Conservation (phyloP, 2,113 vertebrate genomes). For the Eurypyga helias region DNA sequence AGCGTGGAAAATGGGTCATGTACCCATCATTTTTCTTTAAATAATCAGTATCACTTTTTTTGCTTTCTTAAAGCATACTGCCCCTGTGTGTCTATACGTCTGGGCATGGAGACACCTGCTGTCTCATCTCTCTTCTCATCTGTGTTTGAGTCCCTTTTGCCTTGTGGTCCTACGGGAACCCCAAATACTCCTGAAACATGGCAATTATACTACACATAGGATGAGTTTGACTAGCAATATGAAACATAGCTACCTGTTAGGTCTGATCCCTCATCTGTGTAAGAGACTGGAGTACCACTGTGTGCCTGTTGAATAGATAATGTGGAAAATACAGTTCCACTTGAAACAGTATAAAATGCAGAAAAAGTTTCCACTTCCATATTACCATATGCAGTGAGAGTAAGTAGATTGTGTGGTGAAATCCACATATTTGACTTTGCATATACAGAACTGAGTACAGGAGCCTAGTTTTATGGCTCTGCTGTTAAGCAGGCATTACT, state of each 20-base stretch:
- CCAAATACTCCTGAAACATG: neutral
- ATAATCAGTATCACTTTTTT: neutral
- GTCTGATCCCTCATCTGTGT: neutral
- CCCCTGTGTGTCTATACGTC: neutral
- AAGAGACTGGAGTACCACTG: neutral
- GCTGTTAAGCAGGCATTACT: neutral
- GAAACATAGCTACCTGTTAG: neutral
- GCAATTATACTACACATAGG: neutral
- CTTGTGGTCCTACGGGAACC: neutral
- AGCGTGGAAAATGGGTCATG: neutral
- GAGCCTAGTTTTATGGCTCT: neutral
- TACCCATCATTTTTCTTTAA: neutral
- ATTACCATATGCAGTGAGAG: neutral
- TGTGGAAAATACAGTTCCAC: neutral
- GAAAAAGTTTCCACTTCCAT: neutral
- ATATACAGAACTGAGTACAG: neutral
- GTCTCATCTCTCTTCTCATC: neutral
- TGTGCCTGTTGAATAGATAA: neutral
- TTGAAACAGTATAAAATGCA: neutral
- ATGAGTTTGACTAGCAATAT: neutral
- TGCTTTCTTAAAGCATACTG: neutral
- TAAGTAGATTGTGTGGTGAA: neutral
- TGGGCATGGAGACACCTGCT: neutral
- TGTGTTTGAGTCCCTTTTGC: neutral
- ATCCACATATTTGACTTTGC: neutral